Evolutionary conservation across 1,140 invertebrate genomes (phyloP).

Genomic region (Steinernema feltiae): DNA sequence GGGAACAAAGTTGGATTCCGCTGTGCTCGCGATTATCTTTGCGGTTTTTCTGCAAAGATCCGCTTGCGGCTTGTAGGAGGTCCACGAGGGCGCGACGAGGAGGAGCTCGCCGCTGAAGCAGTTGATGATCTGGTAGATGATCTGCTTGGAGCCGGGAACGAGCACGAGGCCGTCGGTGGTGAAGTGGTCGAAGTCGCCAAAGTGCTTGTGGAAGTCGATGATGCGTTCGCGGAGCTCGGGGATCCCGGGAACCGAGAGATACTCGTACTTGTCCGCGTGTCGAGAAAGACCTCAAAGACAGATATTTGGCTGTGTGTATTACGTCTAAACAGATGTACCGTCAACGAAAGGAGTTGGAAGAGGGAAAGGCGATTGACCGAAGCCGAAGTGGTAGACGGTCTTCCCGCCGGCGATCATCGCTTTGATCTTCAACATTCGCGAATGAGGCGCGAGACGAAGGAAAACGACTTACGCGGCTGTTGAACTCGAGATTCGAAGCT

Average conservation of each 20-base stretch:
- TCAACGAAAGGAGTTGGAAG: slow-evolving; percentile 49
- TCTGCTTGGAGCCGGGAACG: slow-evolving; percentile 59
- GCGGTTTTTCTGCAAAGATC: slow-evolving; percentile 43
- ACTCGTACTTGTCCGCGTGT: slow-evolving; percentile 56
- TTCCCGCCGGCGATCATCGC: slow-evolving; percentile 47
- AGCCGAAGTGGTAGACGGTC: slow-evolving; percentile 58
- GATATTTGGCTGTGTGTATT: too few species aligned
- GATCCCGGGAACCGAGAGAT: slow-evolving; percentile 58
- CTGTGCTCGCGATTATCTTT: slow-evolving; percentile 39
- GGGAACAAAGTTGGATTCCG: slow-evolving; percentile 52
- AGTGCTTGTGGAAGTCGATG: slow-evolving; percentile 52
- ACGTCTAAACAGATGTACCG: too few species aligned
- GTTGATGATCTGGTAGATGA: slow-evolving; percentile 56
- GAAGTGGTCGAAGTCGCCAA: slow-evolving; percentile 47
- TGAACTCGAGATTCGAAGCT: neutral
- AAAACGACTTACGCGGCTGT: neutral
- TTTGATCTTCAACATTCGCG: slow-evolving; percentile 29
- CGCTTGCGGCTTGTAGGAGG: slow-evolving; percentile 57
- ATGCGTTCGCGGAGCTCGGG: slow-evolving; percentile 50
- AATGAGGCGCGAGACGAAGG: neutral
- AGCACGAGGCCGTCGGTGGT: slow-evolving; percentile 55
- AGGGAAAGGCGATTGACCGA: slow-evolving; percentile 60
- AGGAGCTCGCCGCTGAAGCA: slow-evolving; percentile 58
- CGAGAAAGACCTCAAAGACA: too few species aligned
- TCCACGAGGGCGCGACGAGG: slow-evolving; percentile 58